Evolutionary conservation across 2,113 vertebrate genomes (phyloP).

Genomic region (Heterocephalus glaber): DNA sequence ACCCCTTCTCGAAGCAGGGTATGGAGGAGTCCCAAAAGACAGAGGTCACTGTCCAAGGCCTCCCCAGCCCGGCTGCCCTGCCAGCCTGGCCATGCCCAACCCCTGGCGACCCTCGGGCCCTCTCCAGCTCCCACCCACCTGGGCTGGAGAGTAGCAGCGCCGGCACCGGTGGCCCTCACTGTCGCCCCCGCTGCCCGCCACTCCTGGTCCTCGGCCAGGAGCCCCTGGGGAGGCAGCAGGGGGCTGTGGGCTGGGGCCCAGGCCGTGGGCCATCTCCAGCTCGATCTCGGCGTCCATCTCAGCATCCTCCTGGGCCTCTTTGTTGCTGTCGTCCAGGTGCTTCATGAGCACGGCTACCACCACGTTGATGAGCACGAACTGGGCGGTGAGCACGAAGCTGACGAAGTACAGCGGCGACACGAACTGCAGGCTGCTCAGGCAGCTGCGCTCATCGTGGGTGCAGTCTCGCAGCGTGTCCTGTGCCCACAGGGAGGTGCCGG

Average conservation of each 20-base stretch:
- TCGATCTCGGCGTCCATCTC: constrained; percentile 99
- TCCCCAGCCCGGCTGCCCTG: background rate
- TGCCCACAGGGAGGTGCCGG: background rate
- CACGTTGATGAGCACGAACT: constrained; percentile 99
- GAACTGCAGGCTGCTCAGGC: constrained; percentile 95
- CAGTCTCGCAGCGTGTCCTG: constrained; percentile 98
- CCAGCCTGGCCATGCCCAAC: background rate
- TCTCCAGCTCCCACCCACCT: constrained; percentile 86
- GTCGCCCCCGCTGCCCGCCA: constrained; percentile 74
- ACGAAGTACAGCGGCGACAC: constrained; percentile 99
- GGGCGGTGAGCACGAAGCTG: constrained; percentile 99
- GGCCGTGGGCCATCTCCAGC: constrained; percentile 94
- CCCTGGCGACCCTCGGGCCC: background rate
- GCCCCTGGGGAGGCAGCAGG: constrained; percentile 82
- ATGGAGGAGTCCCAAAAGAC: background rate
- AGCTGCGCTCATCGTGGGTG: constrained; percentile 94
- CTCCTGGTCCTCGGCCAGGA: constrained; percentile 63
- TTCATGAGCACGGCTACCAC: constrained; percentile 99
- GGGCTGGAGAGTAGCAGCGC: constrained; percentile 92
- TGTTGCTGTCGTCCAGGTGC: constrained; percentile 99
- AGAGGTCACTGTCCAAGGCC: background rate
- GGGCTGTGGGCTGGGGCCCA: constrained; percentile 84
- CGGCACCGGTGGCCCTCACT: constrained; percentile 81
- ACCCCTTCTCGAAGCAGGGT: background rate
- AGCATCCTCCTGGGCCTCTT: constrained; percentile 98